Evolutionary conservation across 2,888 invertebrate genomes (phyloP), one percentile per base, ranked within the genome.

Genomic region (Drosophila prolongata): DNA sequence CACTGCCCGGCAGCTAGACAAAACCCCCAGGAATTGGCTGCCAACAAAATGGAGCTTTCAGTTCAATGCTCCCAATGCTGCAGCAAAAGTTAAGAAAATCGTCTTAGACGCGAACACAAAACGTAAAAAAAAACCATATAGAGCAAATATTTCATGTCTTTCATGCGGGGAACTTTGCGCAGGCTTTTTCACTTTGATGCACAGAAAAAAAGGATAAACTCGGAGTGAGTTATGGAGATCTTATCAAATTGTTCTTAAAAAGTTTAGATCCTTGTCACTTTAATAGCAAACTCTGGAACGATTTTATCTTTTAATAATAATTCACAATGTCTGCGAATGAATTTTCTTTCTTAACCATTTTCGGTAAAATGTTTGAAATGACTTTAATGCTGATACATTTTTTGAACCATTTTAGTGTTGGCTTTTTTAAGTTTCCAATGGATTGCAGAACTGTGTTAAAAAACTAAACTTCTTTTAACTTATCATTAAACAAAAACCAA

Each of bases 21-120:
- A 73, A 76, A 1, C 58, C 78, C 65, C 56, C 42, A 56, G 72
- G 86, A 72, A 60, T 55, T 64, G 76, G 16, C 65, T 87, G 81
- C 79, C 89, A 89, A 82, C 78, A 60, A 83, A n/a, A 83, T 68
- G 53, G 13, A 47, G 43, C 67, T 62, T 35, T 61, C 68, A 73
- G 89, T 84, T 84, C 83, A 84, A 89, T 84, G 89, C 87, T 87
- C 89, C 53, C 49, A 52, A 16, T 55, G 60, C 65, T 71, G 60
- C 52, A 70, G 83, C 64, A 67, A 76, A 88, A 84, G 69, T 80
- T 77, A 72, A 75, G 79, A 78, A 87, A 88, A 83, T 77, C 89
- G 69, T 66, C 85, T 71, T 73, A 76, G 70, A 64, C 53, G 43
- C 46, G 59, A 70, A 70, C 43, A 71, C 56, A 77, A 57, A 72